Evolutionary conservation across 2,888 invertebrate genomes (phyloP), one percentile per base, ranked within the genome.

Genomic region (Pristionchus fissidentatus): DNA sequence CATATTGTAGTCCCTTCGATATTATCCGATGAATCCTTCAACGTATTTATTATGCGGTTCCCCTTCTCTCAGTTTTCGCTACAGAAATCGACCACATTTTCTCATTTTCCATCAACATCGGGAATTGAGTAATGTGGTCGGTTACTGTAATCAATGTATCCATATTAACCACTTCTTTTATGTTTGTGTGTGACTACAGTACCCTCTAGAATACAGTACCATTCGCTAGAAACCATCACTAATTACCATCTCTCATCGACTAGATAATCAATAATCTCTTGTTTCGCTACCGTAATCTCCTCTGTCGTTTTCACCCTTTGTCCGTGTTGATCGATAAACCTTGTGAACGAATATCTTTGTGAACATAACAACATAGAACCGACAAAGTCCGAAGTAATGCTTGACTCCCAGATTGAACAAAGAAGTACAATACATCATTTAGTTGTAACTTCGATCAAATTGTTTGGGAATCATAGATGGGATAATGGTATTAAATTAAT

Each of bases 31-130:
- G 73, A 73, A 73, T 32, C 26, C 41, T 73, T 43, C 26, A 73
- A 38, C 26, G 73, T 73, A 73, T 73, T 73, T 73, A 73, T 73
- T 73, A 73, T 62, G 43, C 73, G 73, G 73, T 73, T 73, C 22
- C n/a, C 38, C 41, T 73, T 73, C 41, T 73, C 73, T 73, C 43
- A 41, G 38, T 73, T 43, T 66, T 73, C 73, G 26, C n/a, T 26
- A 41, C 38, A 32, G 38, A 19, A 73, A 41, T 73, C 38, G 73
- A n/a, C 32, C 43, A 32, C 43, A n/a, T 26, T 73, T 43, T 41
- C 32, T 29, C 13, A 5, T 49, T 43, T 13, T 19, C 5, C 26
- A 15, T 32, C 29, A 22, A 43, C 41, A 8, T 73, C 41, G n/a
- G 32, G 41, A n/a, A 73, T 32, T 41, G 29, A 43, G 19, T 15